Percentiles rank a stretch among this genome's conserved stretches.
Conservation (phyloP, 2,888 invertebrate genomes). For the Mythimna lalbum region DNA sequence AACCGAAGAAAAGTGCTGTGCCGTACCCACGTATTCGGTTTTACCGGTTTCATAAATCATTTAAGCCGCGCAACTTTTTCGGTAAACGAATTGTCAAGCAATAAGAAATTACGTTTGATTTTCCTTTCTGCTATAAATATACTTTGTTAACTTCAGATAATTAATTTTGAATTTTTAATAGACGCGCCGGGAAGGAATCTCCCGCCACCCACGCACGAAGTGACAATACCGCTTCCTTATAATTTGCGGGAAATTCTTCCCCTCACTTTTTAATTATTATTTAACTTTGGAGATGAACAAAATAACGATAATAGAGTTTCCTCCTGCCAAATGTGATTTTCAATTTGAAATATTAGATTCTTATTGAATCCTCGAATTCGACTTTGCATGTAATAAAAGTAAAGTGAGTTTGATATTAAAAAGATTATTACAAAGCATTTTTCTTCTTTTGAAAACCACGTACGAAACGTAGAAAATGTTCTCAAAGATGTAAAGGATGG, state of each 20-base stretch:
- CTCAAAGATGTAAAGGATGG: constrained; percentile 45
- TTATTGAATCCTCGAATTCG: constrained; percentile 29
- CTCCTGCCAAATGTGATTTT: constrained; percentile 17
- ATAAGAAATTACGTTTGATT: constrained; percentile 6
- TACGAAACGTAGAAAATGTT: constrained; percentile 56
- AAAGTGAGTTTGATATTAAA: constrained; percentile 54
- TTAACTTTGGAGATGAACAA: constrained; percentile 6
- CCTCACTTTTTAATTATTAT: constrained; percentile 20
- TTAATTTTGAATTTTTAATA: constrained; percentile 38
- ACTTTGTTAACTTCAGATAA: constrained; percentile 26
- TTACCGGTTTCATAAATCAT: constrained; percentile 10
- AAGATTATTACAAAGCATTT: constrained; percentile 54
- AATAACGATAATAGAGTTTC: constrained; percentile 18
- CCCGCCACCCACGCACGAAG: background rate
- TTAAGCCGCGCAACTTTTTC: constrained; percentile 9
- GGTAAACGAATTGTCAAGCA: constrained; percentile 22
- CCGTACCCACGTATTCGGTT: background rate
- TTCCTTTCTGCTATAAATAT: background rate
- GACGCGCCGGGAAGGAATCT: constrained; percentile 1
- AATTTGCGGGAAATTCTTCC: constrained; percentile 19
- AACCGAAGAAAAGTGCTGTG: constrained; percentile 14
- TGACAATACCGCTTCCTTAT: constrained; percentile 20
- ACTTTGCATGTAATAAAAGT: constrained; percentile 45
- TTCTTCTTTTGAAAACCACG: constrained; percentile 45
- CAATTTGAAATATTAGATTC: constrained; percentile 24